Percentiles rank a stretch among this genome's conserved stretches.
Evolutionary conservation across 2,888 invertebrate genomes (phyloP).

Genomic region (Andrena trimmerana): DNA sequence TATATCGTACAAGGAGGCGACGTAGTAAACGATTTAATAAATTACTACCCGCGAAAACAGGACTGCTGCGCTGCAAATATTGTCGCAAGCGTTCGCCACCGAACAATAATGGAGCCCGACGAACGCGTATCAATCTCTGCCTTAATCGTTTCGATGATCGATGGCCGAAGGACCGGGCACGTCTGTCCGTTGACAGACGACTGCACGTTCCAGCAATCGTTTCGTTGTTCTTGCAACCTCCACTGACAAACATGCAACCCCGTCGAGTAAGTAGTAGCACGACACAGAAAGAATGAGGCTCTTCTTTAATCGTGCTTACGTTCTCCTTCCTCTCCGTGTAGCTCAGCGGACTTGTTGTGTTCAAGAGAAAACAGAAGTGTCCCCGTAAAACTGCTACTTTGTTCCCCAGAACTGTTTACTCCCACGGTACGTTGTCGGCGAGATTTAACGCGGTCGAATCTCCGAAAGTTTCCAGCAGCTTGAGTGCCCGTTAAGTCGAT

Average conservation of each 20-base stretch:
- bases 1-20: constrained; percentile 13
- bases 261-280: background rate
- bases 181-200: constrained; percentile 19
- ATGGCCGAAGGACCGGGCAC: constrained; percentile 40
- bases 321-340: background rate
- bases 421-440: background rate
- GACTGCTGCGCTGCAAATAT: constrained; percentile 43
- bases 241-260: constrained; percentile 49
- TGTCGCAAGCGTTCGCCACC: constrained; percentile 31
- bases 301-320: background rate
- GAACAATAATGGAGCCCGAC: constrained; percentile 50
- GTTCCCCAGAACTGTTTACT: constrained; percentile 12
- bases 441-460: constrained; percentile 6
- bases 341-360: background rate
- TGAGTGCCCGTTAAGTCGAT: background rate
- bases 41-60: constrained; percentile 39
- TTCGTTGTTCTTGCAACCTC: background rate
- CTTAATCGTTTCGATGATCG: constrained; percentile 67
- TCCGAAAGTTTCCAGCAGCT: background rate
- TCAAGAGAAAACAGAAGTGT: background rate
- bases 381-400: constrained; percentile 2
- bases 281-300: background rate
- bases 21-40: constrained; percentile 53
- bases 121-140: constrained; percentile 54
- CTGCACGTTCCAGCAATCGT: constrained; percentile 32